These are phyloP conservation scores for mouse (Mus musculus) DNA, from an alignment of 2,113 vertebrate species.

Conservation along the genomic window GRCm39 chr8:7484001-7484500, in stretches of 20 bases:
- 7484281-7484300: background rate
- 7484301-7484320: background rate
- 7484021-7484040: conserved; percentile 49
- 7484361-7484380: background rate
- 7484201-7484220: background rate
- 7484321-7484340: background rate
- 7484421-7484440: background rate
- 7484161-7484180: conserved; percentile 35
- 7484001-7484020: background rate
- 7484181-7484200: background rate
- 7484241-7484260: background rate
- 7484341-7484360: conserved; percentile 9
- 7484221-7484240: background rate
- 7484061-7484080: background rate
- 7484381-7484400: conserved; percentile 44
- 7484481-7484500: conserved; percentile 75
- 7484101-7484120: background rate
- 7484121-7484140: conserved; percentile 15
- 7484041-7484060: background rate
- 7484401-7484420: conserved; percentile 45
- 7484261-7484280: fast-evolving
- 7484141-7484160: conserved; percentile 14
- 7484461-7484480: conserved; percentile 60
- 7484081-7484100: conserved; percentile 45
- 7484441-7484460: conserved; percentile 67